Evolutionary conservation across 2,113 vertebrate genomes (phyloP).

Genomic region (Mugil cephalus): DNA sequence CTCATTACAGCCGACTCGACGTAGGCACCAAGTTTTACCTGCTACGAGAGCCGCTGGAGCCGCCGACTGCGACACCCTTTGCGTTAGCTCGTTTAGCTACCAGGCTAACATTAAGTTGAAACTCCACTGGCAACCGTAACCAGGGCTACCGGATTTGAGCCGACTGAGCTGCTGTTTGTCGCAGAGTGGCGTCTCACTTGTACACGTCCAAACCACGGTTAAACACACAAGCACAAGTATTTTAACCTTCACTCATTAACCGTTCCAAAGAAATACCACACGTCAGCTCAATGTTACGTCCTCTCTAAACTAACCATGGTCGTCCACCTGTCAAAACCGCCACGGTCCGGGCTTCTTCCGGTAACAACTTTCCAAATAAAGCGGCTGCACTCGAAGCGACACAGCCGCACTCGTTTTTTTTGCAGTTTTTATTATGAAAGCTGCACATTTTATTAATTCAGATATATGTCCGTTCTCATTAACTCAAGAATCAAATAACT

Average conservation of each 20-base stretch:
- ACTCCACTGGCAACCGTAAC: background rate
- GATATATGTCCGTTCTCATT: too few relatives aligned
- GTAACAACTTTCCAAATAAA: slow-evolving; percentile 53
- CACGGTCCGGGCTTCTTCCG: too few relatives aligned
- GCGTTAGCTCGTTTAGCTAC: slow-evolving; percentile 21
- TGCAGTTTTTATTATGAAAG: too few relatives aligned
- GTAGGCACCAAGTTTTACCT: background rate
- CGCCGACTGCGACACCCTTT: slow-evolving; percentile 5
- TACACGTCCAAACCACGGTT: background rate
- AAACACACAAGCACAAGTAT: background rate
- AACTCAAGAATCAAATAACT: too few relatives aligned
- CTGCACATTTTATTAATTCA: too few relatives aligned
- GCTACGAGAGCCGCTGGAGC: background rate
- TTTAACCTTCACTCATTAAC: background rate
- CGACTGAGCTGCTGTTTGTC: background rate
- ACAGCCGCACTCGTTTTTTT: too few relatives aligned
- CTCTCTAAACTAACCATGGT: background rate
- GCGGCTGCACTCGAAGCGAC: too few relatives aligned
- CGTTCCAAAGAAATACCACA: background rate
- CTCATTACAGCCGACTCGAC: background rate
- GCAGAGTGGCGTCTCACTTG: background rate
- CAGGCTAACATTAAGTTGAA: slow-evolving; percentile 44
- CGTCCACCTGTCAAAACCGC: background rate
- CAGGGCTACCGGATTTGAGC: background rate
- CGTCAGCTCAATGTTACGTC: background rate